Conservation (phyloP, 2,113 vertebrate genomes). For the Strix aluco region DNA sequence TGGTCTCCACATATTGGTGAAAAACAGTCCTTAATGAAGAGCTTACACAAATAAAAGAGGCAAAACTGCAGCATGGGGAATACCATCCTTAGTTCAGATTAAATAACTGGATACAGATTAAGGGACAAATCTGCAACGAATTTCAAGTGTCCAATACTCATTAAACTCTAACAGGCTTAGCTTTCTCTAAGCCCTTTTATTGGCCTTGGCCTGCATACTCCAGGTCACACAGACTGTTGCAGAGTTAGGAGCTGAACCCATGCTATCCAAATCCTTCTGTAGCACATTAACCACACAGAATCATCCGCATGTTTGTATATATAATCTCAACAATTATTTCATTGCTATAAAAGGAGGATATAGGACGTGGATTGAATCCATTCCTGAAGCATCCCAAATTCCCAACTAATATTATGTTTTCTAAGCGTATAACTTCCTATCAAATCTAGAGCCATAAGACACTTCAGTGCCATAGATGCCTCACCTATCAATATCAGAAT, state of each 20-base stretch:
- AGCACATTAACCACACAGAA: background rate
- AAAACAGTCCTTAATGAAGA: background rate
- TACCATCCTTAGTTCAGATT: background rate
- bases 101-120: background rate
- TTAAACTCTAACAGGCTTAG: background rate
- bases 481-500: background rate
- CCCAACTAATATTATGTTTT: accelerated
- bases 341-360: background rate
- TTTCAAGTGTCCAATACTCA: background rate
- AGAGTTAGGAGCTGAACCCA: background rate
- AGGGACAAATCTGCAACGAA: background rate
- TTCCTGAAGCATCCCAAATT: background rate
- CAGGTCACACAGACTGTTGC: background rate
- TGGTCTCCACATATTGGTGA: background rate
- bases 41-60: background rate
- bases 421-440: background rate
- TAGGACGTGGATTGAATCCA: background rate
- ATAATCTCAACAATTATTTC: background rate
- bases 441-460: background rate
- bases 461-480: background rate
- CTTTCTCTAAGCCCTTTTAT: background rate
- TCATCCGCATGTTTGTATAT: background rate
- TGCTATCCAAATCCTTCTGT: background rate
- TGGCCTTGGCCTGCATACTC: background rate
- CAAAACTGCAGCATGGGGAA: background rate